A percentile compares a stretch with the other conserved stretches of the same genome.
Evolutionary conservation across 1,140 invertebrate species (phyloP).

Genomic region (Heliconius congener): DNA sequence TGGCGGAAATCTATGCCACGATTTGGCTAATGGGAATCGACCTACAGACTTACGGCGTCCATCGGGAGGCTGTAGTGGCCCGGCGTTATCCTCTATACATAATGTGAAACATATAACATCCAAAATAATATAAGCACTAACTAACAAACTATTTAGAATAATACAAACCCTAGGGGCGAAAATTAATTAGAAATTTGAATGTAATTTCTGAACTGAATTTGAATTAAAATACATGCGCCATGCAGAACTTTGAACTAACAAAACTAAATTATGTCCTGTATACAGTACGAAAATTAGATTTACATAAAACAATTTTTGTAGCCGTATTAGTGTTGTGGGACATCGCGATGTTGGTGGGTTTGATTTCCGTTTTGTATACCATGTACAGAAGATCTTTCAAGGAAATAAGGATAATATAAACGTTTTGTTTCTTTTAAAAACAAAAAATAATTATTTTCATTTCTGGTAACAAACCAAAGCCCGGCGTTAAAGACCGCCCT

Average conservation of each 20-base stretch:
- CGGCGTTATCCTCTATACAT: too few species aligned
- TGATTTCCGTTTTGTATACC: not conserved
- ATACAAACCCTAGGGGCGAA: not conserved
- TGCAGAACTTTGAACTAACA: not conserved
- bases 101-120: too few species aligned
- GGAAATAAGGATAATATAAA: too few species aligned
- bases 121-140: not conserved
- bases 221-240: not conserved
- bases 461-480: not conserved
- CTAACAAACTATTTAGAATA: not conserved
- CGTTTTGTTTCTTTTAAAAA: too few species aligned
- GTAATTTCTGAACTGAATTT: slow-evolving; percentile 4
- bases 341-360: not conserved
- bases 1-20: too few species aligned
- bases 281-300: not conserved
- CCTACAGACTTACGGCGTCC: too few species aligned
- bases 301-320: not conserved
- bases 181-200: slow-evolving; percentile 11
- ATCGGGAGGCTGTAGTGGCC: too few species aligned
- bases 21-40: too few species aligned
- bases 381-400: too few species aligned
- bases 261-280: not conserved
- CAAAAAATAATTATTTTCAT: not conserved
- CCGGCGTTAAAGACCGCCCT: not conserved
- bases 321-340: not conserved